Evolutionary conservation across 2,888 invertebrate species (phyloP), one percentile per base, ranked within the genome.

Genomic region (Pollenia labialis): DNA sequence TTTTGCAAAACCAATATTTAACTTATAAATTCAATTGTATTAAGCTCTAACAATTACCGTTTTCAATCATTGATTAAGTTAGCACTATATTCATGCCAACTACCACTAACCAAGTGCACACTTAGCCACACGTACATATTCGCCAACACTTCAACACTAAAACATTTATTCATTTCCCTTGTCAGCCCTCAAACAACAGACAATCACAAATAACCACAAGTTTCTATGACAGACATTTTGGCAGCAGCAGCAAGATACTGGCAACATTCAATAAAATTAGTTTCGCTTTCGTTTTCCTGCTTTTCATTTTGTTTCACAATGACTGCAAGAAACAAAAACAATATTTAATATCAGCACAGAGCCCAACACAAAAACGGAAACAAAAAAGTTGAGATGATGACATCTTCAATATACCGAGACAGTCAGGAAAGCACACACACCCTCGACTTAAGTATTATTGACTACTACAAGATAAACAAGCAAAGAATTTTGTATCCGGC

Each of bases 161-260:
- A 18, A 18, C 16, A 56, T 32, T 56, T 52, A 32, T 46, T 66
- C 12, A 64, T 40, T 44, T 11, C 11, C 40, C 42, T 12, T 64
- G 75, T 64, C 52, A 64, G 42, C 23, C 42, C 42, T 64, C 23
- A 44, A 76, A 64, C 48, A 71, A 58, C 50, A 58, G 58, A 44
- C 80, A 72, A 52, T 68, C 64, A 52, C n/a, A 80, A 60, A 66
- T 72, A 84, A 81, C 87, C 81, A 48, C 83, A 77, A 87, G 62
- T 68, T 81, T 54, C 74, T 77, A 44, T 58, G 77, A 62, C 83
- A 87, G 87, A 87, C 83, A 87, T 81, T 81, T 87, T 87, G 84
- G 81, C 32, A 32, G 75, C 86, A 87, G 62, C 86, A 87, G 56
- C 48, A 71, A 71, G 76, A 66, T 71, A 66, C 83, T 69, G 44